These are phyloP conservation scores for Apoda limacodes DNA, from an alignment of 2,888 invertebrate species.

Conservation along the genomic window DNA sequence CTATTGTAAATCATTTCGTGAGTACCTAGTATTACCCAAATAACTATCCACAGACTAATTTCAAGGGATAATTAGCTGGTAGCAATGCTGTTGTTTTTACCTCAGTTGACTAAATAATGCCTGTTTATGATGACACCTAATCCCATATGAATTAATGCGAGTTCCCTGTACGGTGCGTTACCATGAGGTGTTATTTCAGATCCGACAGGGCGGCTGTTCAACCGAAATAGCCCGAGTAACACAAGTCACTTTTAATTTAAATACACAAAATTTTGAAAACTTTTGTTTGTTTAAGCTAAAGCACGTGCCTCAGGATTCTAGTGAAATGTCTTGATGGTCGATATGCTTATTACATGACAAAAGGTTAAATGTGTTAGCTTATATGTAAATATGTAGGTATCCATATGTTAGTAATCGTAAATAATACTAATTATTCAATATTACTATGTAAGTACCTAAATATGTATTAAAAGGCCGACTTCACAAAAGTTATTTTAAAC, in stretches of 20 bases:
- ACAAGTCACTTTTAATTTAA: conserved; percentile 67
- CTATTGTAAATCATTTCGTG: too few relatives aligned
- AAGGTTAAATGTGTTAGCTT: too few relatives aligned
- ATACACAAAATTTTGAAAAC: conserved; percentile 69
- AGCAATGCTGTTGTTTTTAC: conserved; percentile 56
- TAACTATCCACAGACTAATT: too few relatives aligned
- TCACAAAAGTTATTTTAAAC: too few relatives aligned
- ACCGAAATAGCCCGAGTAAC: conserved; percentile 61
- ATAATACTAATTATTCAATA: too few relatives aligned
- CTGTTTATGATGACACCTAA: conserved; percentile 69
- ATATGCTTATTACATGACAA: too few relatives aligned
- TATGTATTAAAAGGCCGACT: too few relatives aligned
- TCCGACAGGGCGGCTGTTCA: conserved; percentile 58
- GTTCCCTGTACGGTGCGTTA: conserved; percentile 45
- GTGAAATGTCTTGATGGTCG: background rate
- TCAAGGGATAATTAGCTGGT: too few relatives aligned
- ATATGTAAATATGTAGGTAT: too few relatives aligned
- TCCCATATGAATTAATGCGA: conserved; percentile 65
- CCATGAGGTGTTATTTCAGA: conserved; percentile 57
- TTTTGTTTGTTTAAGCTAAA: conserved; percentile 64
- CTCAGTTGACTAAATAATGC: conserved; percentile 66
- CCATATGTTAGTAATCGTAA: too few relatives aligned
- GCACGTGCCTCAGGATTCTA: conserved; percentile 39
- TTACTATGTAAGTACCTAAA: too few relatives aligned
- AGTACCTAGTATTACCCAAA: too few relatives aligned